These are phyloP conservation scores for Capitella teleta DNA, from an alignment of 1,140 invertebrate species.

Conservation along the genomic window DNA sequence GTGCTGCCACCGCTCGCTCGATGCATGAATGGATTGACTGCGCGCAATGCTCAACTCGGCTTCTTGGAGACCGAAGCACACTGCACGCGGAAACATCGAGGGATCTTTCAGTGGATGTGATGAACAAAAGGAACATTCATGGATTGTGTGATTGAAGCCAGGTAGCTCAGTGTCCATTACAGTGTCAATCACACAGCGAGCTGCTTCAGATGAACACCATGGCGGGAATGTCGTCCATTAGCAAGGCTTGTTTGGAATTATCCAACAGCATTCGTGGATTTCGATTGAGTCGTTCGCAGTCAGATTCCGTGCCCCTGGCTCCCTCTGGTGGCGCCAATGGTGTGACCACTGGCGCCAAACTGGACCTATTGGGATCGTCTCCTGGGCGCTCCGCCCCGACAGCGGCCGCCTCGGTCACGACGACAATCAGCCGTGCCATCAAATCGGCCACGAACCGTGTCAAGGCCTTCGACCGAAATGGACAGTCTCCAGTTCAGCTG, in stretches of 20 bases:
- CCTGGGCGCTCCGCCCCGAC: constrained; percentile 6
- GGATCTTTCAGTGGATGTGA: not conserved
- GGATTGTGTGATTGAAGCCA: not conserved
- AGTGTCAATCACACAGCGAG: not conserved
- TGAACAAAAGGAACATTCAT: not conserved
- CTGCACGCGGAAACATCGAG: not conserved
- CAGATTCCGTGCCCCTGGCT: not conserved
- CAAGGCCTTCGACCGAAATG: constrained; percentile 5
- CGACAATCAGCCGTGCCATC: constrained; percentile 11
- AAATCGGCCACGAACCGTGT: constrained; percentile 12
- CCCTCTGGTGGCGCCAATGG: not conserved
- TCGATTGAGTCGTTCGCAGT: constrained; percentile 19
- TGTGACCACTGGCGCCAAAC: constrained; percentile 9
- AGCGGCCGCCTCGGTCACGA: constrained; percentile 8
- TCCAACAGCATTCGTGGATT: constrained; percentile 38
- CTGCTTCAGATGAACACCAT: not conserved
- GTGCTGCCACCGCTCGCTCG: too few species aligned
- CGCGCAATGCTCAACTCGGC: not conserved
- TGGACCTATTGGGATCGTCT: constrained; percentile 6
- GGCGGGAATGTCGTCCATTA: constrained; percentile 32
- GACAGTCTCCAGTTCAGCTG: constrained; percentile 13
- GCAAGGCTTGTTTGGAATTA: constrained; percentile 40
- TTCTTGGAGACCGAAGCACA: not conserved
- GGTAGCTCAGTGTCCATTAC: not conserved
- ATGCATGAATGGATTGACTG: too few species aligned